A percentile compares a stretch with the other conserved stretches of the same genome.
Evolutionary conservation across 1,140 invertebrate genomes (phyloP).

Genomic region (Megalopta genalis): DNA sequence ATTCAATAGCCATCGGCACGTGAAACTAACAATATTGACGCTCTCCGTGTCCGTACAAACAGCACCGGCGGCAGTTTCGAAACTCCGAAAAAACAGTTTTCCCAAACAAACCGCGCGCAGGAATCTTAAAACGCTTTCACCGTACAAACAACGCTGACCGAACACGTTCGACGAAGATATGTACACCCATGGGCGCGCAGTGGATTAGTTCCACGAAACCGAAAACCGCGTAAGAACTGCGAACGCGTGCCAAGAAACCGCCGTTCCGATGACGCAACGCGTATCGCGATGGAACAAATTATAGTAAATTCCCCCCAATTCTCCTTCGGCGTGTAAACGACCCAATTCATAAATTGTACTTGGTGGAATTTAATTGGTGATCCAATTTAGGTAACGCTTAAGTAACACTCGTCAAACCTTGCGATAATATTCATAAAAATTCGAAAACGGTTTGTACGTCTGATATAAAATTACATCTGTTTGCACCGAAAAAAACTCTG

Average conservation of each 20-base stretch:
- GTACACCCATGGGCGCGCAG: background rate
- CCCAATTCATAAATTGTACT: too few species aligned
- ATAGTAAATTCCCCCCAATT: too few species aligned
- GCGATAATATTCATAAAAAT: too few species aligned
- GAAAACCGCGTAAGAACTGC: background rate
- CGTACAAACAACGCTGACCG: background rate
- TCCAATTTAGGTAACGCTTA: too few species aligned
- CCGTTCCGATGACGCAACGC: background rate
- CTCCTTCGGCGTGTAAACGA: too few species aligned
- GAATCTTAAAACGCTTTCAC: background rate
- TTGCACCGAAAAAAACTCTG: too few species aligned
- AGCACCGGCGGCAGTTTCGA: background rate
- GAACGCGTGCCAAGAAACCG: background rate
- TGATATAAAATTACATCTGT: too few species aligned
- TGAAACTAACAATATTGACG: background rate
- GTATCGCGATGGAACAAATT: background rate
- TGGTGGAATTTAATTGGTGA: too few species aligned
- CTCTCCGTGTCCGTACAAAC: background rate
- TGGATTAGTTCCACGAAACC: background rate
- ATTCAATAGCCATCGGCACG: background rate
- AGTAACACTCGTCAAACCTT: too few species aligned
- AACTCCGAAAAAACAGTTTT: background rate
- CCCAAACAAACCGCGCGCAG: background rate
- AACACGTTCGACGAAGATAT: background rate
- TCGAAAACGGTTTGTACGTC: too few species aligned